Base-by-base conservation (phyloP, 1,140 invertebrate species). In the Andricus grossulariae region DNA sequence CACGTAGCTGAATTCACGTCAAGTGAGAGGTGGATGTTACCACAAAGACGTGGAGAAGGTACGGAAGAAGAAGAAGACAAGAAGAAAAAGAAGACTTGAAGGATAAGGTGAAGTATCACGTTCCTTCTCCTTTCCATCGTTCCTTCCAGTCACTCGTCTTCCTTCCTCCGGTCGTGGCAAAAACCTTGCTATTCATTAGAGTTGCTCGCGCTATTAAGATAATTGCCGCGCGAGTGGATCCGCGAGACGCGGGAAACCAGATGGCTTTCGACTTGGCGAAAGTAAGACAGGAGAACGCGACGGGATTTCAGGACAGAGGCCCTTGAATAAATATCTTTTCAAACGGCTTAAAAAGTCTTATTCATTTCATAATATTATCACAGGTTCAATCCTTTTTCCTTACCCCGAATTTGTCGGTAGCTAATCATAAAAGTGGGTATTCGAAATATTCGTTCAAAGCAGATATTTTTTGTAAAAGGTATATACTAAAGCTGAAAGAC, bases 111-210 rank as follows among this genome's bases (percentile, higher is more conserved):
- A 80, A 66, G 60, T 78, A 55, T 72, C 72, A 78, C 74, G 54
- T 80, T 77, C 76, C 76, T 49, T 82, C n/a, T 51, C 71, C 50
- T 70, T 32, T 78, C 70, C 73, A 57, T 51, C 49, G 18, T 50
- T 55, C 72, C 71, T 45, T 74, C 25, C 16, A 71, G 74, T 72
- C 52, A 66, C 32, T 39, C 73, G 70, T 76, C 71, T 50, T 25
- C 39, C 74, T 82, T 80, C 79, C 81, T 75, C 80, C 75, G 49
- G 18, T 13, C 60, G 57, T 72, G 71, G 80, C 84, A 88, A 89
- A 88, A 90, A 89, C 83, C 76, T 83, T 79, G 81, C 85, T 88
- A 88, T 88, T 88, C 88, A 88, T 89, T 90, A 90, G 86, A 88
- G 85, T 83, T 80, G 82, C 84, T 88, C 86, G 82, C 84, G 86